phyloP scores from a whole-genome alignment of 2,888 invertebrate genomes.

The Drosophila bunnanda region DNA sequence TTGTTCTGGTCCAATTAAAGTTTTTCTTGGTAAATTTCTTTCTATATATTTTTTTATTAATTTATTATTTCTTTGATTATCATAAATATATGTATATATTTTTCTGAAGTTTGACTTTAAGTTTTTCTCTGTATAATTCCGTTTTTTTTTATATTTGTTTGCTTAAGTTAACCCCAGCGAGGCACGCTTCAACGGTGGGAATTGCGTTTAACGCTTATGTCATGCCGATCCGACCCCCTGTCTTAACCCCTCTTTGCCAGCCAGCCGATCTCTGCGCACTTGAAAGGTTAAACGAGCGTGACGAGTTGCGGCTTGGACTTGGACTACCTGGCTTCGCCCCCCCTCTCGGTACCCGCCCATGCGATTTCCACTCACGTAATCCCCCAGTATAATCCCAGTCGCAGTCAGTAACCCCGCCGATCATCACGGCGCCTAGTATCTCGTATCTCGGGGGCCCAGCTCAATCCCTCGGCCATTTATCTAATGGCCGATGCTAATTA shows the following conservation, averaged over 20 bases:
- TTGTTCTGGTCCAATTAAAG: too few species aligned
- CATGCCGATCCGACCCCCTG: conserved; percentile 33
- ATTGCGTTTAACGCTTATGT: conserved; percentile 52
- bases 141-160: conserved; percentile 12
- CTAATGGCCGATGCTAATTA: conserved; percentile 47
- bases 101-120: not conserved
- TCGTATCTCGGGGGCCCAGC: not conserved
- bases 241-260: conserved; percentile 2
- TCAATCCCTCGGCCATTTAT: conserved; percentile 25
- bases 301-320: conserved; percentile 44
- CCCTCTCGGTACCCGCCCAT: not conserved
- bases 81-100: not conserved
- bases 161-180: conserved; percentile 27
- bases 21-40: too few species aligned
- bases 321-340: conserved; percentile 30
- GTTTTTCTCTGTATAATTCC: conserved; percentile 1
- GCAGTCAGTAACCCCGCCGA: conserved; percentile 28
- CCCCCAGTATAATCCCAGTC: conserved; percentile 9
- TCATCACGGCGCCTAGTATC: not conserved
- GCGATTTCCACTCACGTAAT: conserved; percentile 24
- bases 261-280: conserved; percentile 47
- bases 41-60: too few species aligned
- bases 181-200: conserved; percentile 48
- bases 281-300: conserved; percentile 65
- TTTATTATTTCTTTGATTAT: too few species aligned